Evolutionary conservation across 1,140 invertebrate genomes (phyloP).

Genomic region (Pantala flavescens): DNA sequence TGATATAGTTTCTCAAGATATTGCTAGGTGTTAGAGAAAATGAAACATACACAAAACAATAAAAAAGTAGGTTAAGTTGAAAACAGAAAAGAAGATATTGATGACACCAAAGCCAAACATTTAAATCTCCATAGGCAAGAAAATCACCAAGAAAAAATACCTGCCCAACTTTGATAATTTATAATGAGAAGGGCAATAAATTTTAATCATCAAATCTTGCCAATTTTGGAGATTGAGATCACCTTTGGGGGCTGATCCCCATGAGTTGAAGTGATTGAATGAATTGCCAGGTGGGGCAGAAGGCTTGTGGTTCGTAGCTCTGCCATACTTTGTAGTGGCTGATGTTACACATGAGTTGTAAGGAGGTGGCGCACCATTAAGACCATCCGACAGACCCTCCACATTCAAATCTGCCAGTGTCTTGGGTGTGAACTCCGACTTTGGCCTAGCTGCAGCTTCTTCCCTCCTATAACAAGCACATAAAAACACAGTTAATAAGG

Average conservation of each 20-base stretch:
- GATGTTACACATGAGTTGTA: slow-evolving; percentile 13
- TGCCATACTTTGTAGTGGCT: slow-evolving; percentile 17
- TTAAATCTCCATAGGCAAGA: too few relatives aligned
- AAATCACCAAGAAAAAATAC: too few relatives aligned
- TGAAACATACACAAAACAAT: too few relatives aligned
- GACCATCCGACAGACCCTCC: slow-evolving; percentile 47
- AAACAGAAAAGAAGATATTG: too few relatives aligned
- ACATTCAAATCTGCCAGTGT: slow-evolving; percentile 79
- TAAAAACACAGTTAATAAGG: slow-evolving; percentile 21
- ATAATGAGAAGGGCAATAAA: too few relatives aligned
- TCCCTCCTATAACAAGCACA: slow-evolving; percentile 56
- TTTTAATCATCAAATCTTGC: not conserved
- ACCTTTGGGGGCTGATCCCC: slow-evolving; percentile 17
- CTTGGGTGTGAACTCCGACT: slow-evolving; percentile 86
- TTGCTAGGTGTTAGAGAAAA: too few relatives aligned
- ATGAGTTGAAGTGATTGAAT: slow-evolving; percentile 21
- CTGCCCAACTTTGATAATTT: too few relatives aligned
- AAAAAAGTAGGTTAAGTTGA: too few relatives aligned
- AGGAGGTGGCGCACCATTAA: slow-evolving; percentile 40
- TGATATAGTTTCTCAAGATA: too few relatives aligned
- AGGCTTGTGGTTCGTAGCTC: slow-evolving; percentile 9
- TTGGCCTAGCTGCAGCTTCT: slow-evolving; percentile 78
- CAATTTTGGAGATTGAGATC: not conserved
- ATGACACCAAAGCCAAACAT: too few relatives aligned
- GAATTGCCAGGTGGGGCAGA: slow-evolving; percentile 14